Conservation (phyloP, 2,113 vertebrate genomes). For the Phylloscopus whistleri region DNA sequence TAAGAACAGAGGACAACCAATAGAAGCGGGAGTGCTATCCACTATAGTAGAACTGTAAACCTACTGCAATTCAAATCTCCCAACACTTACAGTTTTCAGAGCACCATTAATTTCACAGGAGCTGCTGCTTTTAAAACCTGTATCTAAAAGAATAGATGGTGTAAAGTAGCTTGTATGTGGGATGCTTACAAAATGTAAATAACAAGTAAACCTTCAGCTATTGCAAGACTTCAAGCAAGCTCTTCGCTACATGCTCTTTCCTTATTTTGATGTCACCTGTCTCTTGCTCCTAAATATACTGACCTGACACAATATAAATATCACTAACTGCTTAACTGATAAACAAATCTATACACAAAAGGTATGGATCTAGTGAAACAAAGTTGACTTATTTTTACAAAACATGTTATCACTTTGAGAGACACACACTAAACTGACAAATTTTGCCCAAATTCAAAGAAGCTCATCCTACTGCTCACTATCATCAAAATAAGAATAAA, state of each 20-base stretch:
- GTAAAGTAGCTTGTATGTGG: neutral
- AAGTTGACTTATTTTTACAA: neutral
- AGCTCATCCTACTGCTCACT: neutral
- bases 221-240: neutral
- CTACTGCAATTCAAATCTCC: neutral
- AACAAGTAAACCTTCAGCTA: neutral
- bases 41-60: neutral
- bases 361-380: neutral
- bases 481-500: neutral
- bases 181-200: neutral
- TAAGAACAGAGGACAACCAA: neutral
- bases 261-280: neutral
- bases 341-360: neutral
- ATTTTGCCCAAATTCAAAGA: neutral
- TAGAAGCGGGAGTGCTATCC: rapidly evolving
- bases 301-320: neutral
- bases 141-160: neutral
- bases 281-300: neutral
- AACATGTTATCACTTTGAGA: neutral
- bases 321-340: neutral
- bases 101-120: neutral
- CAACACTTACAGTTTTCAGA: neutral
- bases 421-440: neutral
- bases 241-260: neutral
- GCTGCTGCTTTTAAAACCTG: neutral